Base-by-base conservation (phyloP, 2,888 invertebrate genomes). In the Zonitis immaculata region DNA sequence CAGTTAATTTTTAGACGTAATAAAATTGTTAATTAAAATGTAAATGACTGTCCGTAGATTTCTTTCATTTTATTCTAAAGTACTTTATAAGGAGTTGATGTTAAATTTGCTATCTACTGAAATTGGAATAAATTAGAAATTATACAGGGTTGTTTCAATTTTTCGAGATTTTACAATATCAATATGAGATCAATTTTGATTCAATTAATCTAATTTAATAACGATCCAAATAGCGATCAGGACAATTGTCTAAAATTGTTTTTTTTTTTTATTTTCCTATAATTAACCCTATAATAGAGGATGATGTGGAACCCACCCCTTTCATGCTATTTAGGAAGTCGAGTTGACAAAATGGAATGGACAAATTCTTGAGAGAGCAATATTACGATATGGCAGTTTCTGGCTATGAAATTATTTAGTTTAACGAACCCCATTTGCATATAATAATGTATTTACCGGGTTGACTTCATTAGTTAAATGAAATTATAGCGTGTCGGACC, bases 401-500 rank as follows among this genome's bases (percentile, higher is more conserved):
- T 55, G 57, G 58, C 56, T 55, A n/a, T 49, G 54, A 52, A 58
- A 59, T 62, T 63, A 70, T 69, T 67, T 63, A 65, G 67, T 68
- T 67, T 63, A 67, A 67, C 61, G 63, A 69, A 67, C 66, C 65
- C 64, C 69, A 72, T 73, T 72, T 72, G 70, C 71, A 72, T 73
- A 70, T 71, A 71, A 71, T 73, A 72, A 71, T 68, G 72, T 67
- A 70, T 73, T 73, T 71, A 71, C 70, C 68, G 67, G 67, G 65
- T 65, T 62, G 67, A 67, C 68, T 73, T 73, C 71, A 72, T 71
- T 71, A 72, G 64, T 68, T 63, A 70, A 72, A 73, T 73, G 71
- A 71, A 73, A 71, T 72, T 72, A 72, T 67, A 65, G 65, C 64
- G 48, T 57, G 62, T 56, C 54, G 67, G 67, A 64, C 66, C 62